Evolutionary conservation across 2,888 invertebrate species (phyloP).

Genomic region (Peribatodes rhomboidaria): DNA sequence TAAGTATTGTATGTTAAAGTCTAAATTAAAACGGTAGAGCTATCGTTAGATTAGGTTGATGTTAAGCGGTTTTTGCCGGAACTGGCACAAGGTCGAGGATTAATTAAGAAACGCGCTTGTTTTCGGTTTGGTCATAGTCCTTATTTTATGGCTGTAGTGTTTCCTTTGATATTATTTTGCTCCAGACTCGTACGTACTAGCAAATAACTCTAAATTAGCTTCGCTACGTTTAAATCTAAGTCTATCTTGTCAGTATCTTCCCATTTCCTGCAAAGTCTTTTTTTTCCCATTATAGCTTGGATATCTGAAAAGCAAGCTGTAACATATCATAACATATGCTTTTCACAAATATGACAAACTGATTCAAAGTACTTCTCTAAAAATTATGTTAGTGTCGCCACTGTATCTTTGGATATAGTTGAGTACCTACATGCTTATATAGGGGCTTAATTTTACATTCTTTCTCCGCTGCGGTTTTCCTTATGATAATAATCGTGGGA

Average conservation of each 20-base stretch:
- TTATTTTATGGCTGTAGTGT: slow-evolving; percentile 3
- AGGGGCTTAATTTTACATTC: slow-evolving; percentile 15
- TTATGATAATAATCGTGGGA: slow-evolving; percentile 42
- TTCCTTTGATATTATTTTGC: background rate
- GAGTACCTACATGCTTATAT: background rate
- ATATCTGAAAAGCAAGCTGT: no score
- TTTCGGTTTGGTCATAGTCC: slow-evolving; percentile 12
- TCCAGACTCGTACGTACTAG: background rate
- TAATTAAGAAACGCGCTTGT: slow-evolving; percentile 23
- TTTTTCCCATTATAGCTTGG: no score
- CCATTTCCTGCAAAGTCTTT: no score
- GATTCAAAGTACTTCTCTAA: no score
- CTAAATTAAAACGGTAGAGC: slow-evolving; percentile 10
- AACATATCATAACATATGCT: no score
- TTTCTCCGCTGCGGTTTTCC: slow-evolving; percentile 44
- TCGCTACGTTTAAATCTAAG: no score
- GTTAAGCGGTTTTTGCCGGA: slow-evolving; percentile 17
- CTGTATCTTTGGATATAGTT: no score
- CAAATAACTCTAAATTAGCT: no score
- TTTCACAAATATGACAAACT: no score
- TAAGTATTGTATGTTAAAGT: background rate
- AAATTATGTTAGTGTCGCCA: no score
- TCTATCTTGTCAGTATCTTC: no score
- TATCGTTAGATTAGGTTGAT: slow-evolving; percentile 9
- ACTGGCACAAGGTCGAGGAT: slow-evolving; percentile 30